Percentiles rank a stretch among this genome's conserved stretches.
Evolutionary conservation across 1,140 invertebrate genomes (phyloP).

Genomic region (Polypedilum vanderplanki): DNA sequence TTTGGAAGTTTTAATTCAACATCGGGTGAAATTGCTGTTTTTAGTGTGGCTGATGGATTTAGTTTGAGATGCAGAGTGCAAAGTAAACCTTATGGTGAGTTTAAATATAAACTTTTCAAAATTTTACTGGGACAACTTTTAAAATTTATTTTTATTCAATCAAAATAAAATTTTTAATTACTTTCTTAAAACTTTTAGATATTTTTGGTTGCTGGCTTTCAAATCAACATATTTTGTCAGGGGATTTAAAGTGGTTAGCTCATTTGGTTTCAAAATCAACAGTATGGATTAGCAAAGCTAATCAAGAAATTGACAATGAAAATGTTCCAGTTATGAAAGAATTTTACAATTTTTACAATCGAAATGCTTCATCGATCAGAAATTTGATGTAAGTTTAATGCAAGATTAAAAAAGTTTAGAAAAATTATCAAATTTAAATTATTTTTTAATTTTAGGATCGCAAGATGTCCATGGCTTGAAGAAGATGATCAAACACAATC

Average conservation of each 20-base stretch:
- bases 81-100: constrained; percentile 67
- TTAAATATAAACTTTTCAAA: not conserved
- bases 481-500: not conserved
- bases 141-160: no score
- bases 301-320: constrained; percentile 71
- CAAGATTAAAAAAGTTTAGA: no score
- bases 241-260: constrained; percentile 71
- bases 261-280: constrained; percentile 71
- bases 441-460: constrained; percentile 45
- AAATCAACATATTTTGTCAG: constrained; percentile 73
- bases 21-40: constrained; percentile 83
- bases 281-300: constrained; percentile 79
- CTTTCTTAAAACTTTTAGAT: constrained; percentile 44
- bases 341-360: constrained; percentile 74
- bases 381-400: constrained; percentile 9
- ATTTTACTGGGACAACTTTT: not conserved
- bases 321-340: constrained; percentile 73
- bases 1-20: constrained; percentile 72
- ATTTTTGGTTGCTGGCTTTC: constrained; percentile 87
- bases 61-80: constrained; percentile 67
- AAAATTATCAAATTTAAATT: no score
- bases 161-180: no score
- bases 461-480: constrained; percentile 43
- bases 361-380: constrained; percentile 64
- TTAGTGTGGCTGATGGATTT: constrained; percentile 50